phyloP scores from a whole-genome alignment of 1,140 invertebrate species.

The Scaptomyza montana region DNA sequence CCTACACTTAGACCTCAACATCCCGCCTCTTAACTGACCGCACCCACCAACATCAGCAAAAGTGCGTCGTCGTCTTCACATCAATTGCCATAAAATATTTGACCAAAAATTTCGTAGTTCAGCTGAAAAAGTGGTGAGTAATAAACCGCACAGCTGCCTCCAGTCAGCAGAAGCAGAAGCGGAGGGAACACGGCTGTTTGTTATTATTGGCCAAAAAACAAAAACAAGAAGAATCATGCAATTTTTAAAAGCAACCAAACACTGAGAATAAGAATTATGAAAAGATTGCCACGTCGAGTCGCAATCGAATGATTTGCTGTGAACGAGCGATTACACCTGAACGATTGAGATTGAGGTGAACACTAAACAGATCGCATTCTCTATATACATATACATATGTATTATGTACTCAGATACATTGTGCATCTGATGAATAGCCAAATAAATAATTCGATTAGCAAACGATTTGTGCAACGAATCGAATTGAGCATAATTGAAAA shows the following conservation, averaged over 20 bases:
- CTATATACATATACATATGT: too few relatives aligned
- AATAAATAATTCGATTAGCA: conserved; percentile 28
- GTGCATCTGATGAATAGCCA: conserved; percentile 15
- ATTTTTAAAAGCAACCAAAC: conserved; percentile 74
- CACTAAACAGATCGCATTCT: conserved; percentile 56
- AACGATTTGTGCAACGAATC: neutral
- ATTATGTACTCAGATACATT: conserved; percentile 17
- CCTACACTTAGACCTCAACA: neutral
- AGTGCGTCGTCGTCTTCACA: conserved; percentile 63
- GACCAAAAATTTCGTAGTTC: conserved; percentile 51
- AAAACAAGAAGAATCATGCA: conserved; percentile 54
- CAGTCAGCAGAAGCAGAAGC: neutral
- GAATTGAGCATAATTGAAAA: too few relatives aligned
- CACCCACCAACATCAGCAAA: conserved; percentile 10
- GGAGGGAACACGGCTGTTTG: conserved; percentile 48
- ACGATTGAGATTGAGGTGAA: conserved; percentile 28
- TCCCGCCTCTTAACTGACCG: conserved; percentile 23
- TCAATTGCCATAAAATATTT: conserved; percentile 77
- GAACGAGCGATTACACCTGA: conserved; percentile 70
- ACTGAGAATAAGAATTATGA: conserved; percentile 63
- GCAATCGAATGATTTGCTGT: conserved; percentile 68
- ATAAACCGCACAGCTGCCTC: conserved; percentile 60
- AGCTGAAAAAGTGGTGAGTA: conserved; percentile 37
- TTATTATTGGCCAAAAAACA: conserved; percentile 62
- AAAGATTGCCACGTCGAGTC: conserved; percentile 53